These are phyloP conservation scores for Erythrocebus patas DNA, from an alignment of 2,113 vertebrate genomes.

Conservation along the genomic window DNA sequence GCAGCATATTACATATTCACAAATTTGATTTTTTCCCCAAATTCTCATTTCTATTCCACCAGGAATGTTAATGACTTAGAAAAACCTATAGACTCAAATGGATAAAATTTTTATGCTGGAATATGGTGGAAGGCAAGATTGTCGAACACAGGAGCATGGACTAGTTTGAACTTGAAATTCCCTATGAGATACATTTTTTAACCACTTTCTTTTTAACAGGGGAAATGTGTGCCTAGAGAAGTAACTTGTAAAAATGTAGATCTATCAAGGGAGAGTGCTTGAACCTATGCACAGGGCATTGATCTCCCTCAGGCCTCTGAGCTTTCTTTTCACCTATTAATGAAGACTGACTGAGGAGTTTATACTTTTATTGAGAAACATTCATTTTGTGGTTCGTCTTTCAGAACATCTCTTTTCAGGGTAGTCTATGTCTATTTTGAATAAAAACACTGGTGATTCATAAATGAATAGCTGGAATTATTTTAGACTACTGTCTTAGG, in stretches of 20 bases:
- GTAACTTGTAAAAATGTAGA: constrained; percentile 36
- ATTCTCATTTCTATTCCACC: background rate
- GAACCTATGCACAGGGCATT: background rate
- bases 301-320: background rate
- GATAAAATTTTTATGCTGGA: background rate
- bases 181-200: background rate
- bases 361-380: background rate
- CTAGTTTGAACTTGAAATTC: constrained; percentile 6
- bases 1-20: background rate
- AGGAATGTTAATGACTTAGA: background rate
- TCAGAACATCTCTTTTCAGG: background rate
- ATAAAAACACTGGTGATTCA: background rate
- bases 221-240: background rate
- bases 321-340: background rate
- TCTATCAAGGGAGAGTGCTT: background rate
- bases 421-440: background rate
- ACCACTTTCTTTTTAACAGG: constrained; percentile 36
- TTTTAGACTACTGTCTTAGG: background rate
- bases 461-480: background rate
- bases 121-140: background rate
- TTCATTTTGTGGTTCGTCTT: background rate
- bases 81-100: background rate
- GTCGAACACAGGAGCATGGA: background rate
- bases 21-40: background rate
- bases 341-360: background rate